phyloP scores from a whole-genome alignment of 2,113 vertebrate species.

The Poeciliopsis turrubarensis region DNA sequence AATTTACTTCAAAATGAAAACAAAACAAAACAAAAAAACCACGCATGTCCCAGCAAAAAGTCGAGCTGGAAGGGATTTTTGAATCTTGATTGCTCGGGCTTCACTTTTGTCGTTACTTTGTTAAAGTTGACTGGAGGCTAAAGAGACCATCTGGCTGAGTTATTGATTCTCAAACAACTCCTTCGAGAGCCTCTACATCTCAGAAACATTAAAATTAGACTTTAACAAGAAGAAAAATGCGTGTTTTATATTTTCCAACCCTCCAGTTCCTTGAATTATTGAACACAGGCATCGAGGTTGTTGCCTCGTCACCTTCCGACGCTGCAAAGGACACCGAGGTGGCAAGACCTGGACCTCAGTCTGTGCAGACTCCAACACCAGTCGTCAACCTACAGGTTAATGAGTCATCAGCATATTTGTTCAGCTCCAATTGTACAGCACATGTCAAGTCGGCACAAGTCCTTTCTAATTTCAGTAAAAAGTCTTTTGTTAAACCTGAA shows the following conservation, averaged over 20 bases:
- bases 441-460: conserved; percentile 40
- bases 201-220: not conserved
- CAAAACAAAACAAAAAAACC: conserved; percentile 33
- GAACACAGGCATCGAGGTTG: not conserved
- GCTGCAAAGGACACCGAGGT: conserved; percentile 42
- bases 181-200: not conserved
- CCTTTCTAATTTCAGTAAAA: conserved; percentile 30
- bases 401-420: conserved; percentile 63
- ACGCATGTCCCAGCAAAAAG: conserved; percentile 24
- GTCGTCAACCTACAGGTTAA: conserved; percentile 66
- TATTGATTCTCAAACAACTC: not conserved
- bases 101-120: conserved; percentile 5
- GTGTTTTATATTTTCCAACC: not conserved
- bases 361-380: conserved; percentile 58
- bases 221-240: not conserved
- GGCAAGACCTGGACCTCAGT: conserved; percentile 15
- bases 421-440: conserved; percentile 54
- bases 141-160: not conserved
- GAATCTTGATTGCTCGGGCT: not conserved
- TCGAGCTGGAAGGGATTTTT: not conserved
- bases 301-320: conserved; percentile 27
- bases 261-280: not conserved
- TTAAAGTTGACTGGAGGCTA: conserved; percentile 1
- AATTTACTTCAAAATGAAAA: conserved; percentile 41
- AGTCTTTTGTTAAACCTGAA: not conserved